Conservation (phyloP, 2,888 invertebrate species). For the Dorcus hopei region DNA sequence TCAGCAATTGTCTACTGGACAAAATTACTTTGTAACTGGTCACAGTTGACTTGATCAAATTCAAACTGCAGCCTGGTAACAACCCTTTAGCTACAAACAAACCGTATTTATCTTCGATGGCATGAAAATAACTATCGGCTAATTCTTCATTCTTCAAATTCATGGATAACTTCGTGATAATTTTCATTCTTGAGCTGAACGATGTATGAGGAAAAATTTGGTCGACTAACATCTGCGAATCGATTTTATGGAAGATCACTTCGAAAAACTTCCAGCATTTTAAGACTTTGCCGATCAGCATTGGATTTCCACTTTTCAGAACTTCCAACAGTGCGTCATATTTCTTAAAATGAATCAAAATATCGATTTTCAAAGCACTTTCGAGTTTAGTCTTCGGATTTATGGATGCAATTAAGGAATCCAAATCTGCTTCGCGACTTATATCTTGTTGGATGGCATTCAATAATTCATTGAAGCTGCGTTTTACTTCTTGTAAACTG, state of each 20-base stretch:
- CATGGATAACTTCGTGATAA: conserved; percentile 16
- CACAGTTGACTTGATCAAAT: conserved; percentile 10
- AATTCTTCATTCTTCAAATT: conserved; percentile 9
- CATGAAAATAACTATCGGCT: conserved; percentile 15
- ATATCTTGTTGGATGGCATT: background rate
- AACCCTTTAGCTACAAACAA: conserved; percentile 13
- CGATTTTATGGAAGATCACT: conserved; percentile 9
- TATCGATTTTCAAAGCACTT: conserved; percentile 17
- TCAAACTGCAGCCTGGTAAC: conserved; percentile 16
- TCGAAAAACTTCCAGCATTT: conserved; percentile 6
- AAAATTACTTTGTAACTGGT: conserved; percentile 12
- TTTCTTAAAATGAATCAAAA: conserved; percentile 13
- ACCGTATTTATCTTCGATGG: conserved; percentile 19
- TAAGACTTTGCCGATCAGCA: conserved; percentile 17
- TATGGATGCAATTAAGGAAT: too few relatives aligned
- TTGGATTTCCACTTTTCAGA: conserved; percentile 15
- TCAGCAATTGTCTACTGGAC: conserved; percentile 11
- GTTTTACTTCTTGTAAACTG: conserved; percentile 9
- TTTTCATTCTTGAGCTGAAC: conserved; percentile 13
- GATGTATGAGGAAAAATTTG: conserved; percentile 17
- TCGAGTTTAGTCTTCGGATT: background rate
- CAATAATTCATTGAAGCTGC: conserved; percentile 11
- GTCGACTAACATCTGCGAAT: conserved; percentile 6
- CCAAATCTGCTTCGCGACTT: background rate
- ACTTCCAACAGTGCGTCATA: conserved; percentile 13